These are phyloP conservation scores for Tonatia bakeri DNA, from an alignment of 2,113 vertebrate species.

Conservation along the genomic window DNA sequence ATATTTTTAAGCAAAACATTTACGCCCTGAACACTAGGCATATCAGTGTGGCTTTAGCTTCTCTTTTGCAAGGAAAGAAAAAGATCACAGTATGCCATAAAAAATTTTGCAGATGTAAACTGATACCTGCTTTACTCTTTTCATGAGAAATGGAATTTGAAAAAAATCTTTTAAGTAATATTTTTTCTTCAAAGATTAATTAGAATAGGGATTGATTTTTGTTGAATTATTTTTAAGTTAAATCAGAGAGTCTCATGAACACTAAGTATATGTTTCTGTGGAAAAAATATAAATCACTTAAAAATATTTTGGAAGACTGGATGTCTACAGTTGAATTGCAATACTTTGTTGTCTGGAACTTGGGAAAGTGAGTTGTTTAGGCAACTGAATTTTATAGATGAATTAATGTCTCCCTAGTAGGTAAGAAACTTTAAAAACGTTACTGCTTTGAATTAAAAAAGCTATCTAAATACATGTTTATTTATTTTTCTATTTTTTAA, in stretches of 20 bases:
- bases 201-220: neutral
- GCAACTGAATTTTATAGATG: neutral
- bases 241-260: neutral
- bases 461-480: neutral
- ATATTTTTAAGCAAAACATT: neutral
- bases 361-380: neutral
- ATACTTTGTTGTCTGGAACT: neutral
- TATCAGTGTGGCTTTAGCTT: neutral
- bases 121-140: neutral
- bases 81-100: neutral
- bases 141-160: neutral
- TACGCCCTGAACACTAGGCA: neutral
- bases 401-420: neutral
- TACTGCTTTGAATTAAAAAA: neutral
- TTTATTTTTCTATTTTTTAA: neutral
- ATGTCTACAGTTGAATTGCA: neutral
- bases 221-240: constrained; percentile 8
- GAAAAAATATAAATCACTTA: neutral
- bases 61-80: neutral
- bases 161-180: neutral
- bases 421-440: neutral
- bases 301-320: neutral
- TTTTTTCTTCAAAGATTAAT: constrained; percentile 4
- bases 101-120: neutral
- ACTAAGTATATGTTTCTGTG: neutral